These are phyloP conservation scores for Balearica regulorum DNA, from an alignment of 2,797 vertebrate species.

Conservation along the genomic window DNA sequence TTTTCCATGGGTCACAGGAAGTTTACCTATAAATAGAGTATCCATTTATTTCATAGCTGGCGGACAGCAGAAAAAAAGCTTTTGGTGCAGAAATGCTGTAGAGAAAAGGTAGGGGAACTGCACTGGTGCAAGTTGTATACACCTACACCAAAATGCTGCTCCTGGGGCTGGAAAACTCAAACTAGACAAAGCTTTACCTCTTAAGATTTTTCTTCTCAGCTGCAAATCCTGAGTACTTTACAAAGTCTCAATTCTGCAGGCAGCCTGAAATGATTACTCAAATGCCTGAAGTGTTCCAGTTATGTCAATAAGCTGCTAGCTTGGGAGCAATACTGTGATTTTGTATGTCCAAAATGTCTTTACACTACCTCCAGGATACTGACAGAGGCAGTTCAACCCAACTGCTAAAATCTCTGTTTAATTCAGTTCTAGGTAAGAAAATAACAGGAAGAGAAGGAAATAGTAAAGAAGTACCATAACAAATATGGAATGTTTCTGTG, in stretches of 20 bases:
- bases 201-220: background rate
- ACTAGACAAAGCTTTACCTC: background rate
- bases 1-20: background rate
- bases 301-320: background rate
- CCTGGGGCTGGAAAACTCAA: background rate
- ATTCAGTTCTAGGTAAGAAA: background rate
- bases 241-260: background rate
- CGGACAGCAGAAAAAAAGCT: background rate
- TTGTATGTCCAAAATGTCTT: background rate
- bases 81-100: background rate
- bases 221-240: background rate
- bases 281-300: background rate
- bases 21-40: slow-evolving; percentile 13
- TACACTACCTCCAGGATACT: background rate
- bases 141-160: background rate
- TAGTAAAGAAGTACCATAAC: background rate
- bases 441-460: background rate
- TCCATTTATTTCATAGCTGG: background rate
- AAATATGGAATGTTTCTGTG: background rate
- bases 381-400: background rate
- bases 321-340: background rate
- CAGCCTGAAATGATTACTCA: background rate
- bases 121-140: background rate
- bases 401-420: background rate
- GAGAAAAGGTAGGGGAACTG: background rate